Evolutionary conservation across 2,113 vertebrate species (phyloP), one percentile per base, ranked within the genome.

Genomic region (Hemichromis elongatus): DNA sequence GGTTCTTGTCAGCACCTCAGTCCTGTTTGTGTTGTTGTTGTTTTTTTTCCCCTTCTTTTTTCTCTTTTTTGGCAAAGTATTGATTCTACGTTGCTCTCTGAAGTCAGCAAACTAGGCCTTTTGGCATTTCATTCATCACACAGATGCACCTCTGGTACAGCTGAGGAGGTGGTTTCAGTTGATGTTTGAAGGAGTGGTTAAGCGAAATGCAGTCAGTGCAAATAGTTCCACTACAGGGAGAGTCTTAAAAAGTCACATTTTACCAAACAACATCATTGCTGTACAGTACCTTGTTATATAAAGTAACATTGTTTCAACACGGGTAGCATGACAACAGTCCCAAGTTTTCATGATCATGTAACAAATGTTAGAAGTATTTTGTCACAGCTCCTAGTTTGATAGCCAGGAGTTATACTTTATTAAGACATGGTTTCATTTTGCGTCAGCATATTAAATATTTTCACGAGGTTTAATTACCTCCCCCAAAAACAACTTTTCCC

Each of bases 21-120:
- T 54, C 81, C 88, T 90, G 81, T 86, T 92, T 88, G 61, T 88
- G 87, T 86, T 88, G 24, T 45, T 45, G 26, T 70, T 70, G 16
- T 70, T 66, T 63, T 37, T 68, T 42, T 42, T 12, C 24, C 24
- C 4, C 12, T 45, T 45, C 4, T 45, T 70, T 45, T 45, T 70
- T 26, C 40, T 63, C 18, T 75, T 75, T 75, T 50, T 83, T 91
- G 78, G 84, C 55, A 88, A 90, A 92, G 82, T 92, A 92, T 93
- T 91, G 93, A 94, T 93, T 93, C 63, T 84, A 42, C 83, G 47
- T 82, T 79, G 79, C 82, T 84, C 66, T 93, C 82, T 92, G 86
- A 90, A 90, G 92, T 91, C 84, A 79, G 82, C 50, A 83, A 83
- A 55, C 61, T 57, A 40, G 77, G 80, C 82, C 81, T 78, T 33